Evolutionary conservation across 2,113 vertebrate species (phyloP).

Genomic region (Tylochromis polylepis): DNA sequence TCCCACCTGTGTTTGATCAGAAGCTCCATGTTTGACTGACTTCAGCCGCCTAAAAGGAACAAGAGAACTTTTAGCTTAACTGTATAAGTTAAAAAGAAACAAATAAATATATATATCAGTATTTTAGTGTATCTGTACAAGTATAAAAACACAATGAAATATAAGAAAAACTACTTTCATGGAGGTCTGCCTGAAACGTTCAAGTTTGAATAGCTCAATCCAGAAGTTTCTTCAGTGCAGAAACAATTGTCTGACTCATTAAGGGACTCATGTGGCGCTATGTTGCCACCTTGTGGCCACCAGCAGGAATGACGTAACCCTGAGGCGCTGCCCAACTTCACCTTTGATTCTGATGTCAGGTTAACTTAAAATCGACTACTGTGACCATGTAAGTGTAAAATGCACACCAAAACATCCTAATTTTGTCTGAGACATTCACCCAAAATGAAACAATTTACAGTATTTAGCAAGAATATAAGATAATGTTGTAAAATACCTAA

Average conservation of each 20-base stretch:
- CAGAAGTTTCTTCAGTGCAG: background rate
- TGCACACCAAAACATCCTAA: background rate
- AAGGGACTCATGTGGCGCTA: background rate
- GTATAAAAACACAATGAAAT: too few relatives aligned
- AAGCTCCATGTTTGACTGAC: background rate
- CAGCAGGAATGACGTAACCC: background rate
- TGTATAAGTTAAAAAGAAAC: background rate
- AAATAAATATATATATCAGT: accelerated
- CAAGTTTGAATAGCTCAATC: background rate
- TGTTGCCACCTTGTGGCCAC: background rate
- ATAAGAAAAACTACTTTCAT: background rate
- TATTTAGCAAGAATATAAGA: background rate
- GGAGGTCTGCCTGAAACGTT: background rate
- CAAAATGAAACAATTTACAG: background rate
- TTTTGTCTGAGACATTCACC: background rate
- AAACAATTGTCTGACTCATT: background rate
- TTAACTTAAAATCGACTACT: background rate
- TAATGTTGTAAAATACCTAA: background rate
- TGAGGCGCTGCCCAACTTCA: background rate
- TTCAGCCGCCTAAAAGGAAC: background rate
- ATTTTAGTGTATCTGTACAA: background rate
- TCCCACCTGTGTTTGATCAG: background rate
- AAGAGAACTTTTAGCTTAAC: background rate
- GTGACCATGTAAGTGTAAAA: background rate
- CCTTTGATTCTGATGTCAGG: background rate